A percentile compares a stretch with the other conserved stretches of the same genome.
Conservation (phyloP, 2,797 vertebrate species). For the Antrozous pallidus region DNA sequence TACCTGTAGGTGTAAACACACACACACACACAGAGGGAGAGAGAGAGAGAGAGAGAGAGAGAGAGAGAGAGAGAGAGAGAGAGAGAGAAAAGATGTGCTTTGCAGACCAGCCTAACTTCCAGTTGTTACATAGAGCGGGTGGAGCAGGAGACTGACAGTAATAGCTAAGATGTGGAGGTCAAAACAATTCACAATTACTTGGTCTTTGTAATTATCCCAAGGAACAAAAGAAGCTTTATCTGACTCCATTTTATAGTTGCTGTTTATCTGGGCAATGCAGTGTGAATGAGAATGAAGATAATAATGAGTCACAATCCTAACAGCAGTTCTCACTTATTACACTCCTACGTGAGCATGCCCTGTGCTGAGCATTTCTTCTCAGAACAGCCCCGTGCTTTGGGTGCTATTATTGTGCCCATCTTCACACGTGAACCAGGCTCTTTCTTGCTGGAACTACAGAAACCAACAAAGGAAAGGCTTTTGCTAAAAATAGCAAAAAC, state of each 20-base stretch:
- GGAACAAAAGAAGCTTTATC: not conserved
- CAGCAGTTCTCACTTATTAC: not conserved
- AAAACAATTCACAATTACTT: conserved; percentile 2
- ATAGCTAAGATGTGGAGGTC: conserved; percentile 4
- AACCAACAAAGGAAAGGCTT: not conserved
- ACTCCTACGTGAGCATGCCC: not conserved
- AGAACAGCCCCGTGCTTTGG: not conserved
- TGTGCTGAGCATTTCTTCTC: not conserved
- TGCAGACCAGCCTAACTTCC: not conserved
- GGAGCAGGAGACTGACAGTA: not conserved
- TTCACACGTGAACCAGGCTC: not conserved
- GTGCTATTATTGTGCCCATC: not conserved
- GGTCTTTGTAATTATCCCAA: conserved; percentile 33
- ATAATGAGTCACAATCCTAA: not conserved
- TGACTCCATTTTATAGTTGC: not conserved
- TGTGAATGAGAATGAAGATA: not conserved
- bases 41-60: too few relatives aligned
- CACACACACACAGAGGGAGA: not conserved
- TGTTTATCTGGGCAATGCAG: not conserved
- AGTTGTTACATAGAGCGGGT: not conserved
- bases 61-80: too few relatives aligned
- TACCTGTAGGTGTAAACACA: not conserved
- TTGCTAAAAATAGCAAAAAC: not conserved
- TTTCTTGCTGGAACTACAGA: not conserved
- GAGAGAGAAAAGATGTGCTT: too few relatives aligned